Percentiles rank a stretch among this genome's conserved stretches.
These are phyloP conservation scores for Drosophila nebulosa DNA, from an alignment of 1,140 invertebrate genomes.

Conservation along the genomic window DNA sequence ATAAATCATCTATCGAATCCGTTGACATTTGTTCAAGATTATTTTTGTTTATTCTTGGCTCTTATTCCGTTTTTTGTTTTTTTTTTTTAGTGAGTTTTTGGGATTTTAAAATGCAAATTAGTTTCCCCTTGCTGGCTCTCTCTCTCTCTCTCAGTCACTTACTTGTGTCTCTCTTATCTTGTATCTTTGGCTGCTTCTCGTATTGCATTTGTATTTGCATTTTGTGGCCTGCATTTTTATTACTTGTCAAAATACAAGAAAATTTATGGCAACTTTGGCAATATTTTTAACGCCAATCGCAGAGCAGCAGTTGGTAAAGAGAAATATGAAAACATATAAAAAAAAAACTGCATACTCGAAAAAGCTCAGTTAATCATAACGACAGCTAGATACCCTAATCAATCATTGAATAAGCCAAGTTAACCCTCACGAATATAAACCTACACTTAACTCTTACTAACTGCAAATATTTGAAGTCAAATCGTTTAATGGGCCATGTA, in stretches of 20 bases:
- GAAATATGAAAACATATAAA: conserved; percentile 12
- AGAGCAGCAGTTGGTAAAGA: conserved; percentile 26
- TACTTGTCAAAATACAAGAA: conserved; percentile 72
- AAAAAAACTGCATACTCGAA: background rate
- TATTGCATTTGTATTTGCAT: conserved; percentile 46
- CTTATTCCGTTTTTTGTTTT: background rate
- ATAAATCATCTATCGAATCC: conserved; percentile 55
- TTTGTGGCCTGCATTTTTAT: conserved; percentile 72
- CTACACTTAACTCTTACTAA: too few relatives aligned
- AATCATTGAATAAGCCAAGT: too few relatives aligned
- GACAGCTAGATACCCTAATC: too few relatives aligned
- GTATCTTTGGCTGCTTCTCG: background rate
- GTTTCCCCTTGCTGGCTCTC: conserved; percentile 43
- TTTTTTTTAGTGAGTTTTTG: background rate
- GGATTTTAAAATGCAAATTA: conserved; percentile 62
- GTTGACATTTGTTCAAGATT: conserved; percentile 53
- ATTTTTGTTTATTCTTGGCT: conserved; percentile 16
- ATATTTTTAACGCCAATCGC: conserved; percentile 73
- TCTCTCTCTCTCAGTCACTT: conserved; percentile 6
- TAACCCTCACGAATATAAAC: too few relatives aligned
- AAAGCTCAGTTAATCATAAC: too few relatives aligned
- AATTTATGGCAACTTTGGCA: conserved; percentile 68
- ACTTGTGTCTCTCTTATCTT: conserved; percentile 1
- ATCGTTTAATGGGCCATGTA: too few relatives aligned
- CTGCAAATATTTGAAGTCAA: too few relatives aligned